phyloP scores from a whole-genome alignment of 1,140 invertebrate species.

The fruit fly (Drosophila melanogaster) region DNA sequence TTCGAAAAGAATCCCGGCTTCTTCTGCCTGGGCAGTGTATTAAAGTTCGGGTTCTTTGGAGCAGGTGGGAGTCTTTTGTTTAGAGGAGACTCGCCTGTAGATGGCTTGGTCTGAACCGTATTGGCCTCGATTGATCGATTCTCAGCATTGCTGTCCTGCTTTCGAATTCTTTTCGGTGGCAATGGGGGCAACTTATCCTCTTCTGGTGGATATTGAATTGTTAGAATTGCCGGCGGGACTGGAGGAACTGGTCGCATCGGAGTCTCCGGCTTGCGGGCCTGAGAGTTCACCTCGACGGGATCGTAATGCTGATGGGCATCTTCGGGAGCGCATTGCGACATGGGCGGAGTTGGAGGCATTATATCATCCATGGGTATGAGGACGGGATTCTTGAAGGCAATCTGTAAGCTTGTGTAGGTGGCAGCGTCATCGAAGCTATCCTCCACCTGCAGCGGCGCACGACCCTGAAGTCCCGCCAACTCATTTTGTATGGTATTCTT shows the following conservation, averaged over 20 bases:
- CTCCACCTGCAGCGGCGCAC: slow-evolving; percentile 85
- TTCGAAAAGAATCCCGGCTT: slow-evolving; percentile 89
- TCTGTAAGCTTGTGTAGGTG: slow-evolving; percentile 92
- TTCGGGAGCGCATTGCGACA: slow-evolving; percentile 68
- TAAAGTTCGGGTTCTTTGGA: slow-evolving; percentile 83
- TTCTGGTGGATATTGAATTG: slow-evolving; percentile 67
- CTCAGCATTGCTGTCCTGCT: slow-evolving; percentile 84
- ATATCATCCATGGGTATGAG: slow-evolving; percentile 85
- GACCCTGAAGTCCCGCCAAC: slow-evolving; percentile 52
- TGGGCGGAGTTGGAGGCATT: slow-evolving; percentile 74
- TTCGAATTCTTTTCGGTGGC: slow-evolving; percentile 91
- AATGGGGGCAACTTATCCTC: slow-evolving; percentile 90
- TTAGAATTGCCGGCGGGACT: slow-evolving; percentile 39
- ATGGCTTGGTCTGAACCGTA: slow-evolving; percentile 39
- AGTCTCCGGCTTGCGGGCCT: slow-evolving; percentile 64
- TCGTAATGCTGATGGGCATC: slow-evolving; percentile 74
- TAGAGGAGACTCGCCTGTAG: slow-evolving; percentile 71
- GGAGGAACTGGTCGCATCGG: slow-evolving; percentile 67
- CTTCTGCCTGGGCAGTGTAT: slow-evolving; percentile 85
- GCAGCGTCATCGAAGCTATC: slow-evolving; percentile 89
- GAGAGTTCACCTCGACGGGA: slow-evolving; percentile 68
- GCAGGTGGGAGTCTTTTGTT: slow-evolving; percentile 84
- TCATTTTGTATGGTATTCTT: slow-evolving; percentile 82
- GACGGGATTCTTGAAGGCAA: slow-evolving; percentile 94
- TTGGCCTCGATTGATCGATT: slow-evolving; percentile 76